These are phyloP conservation scores for Agrilus cyanescens DNA, from an alignment of 2,888 invertebrate species.

Conservation along the genomic window DNA sequence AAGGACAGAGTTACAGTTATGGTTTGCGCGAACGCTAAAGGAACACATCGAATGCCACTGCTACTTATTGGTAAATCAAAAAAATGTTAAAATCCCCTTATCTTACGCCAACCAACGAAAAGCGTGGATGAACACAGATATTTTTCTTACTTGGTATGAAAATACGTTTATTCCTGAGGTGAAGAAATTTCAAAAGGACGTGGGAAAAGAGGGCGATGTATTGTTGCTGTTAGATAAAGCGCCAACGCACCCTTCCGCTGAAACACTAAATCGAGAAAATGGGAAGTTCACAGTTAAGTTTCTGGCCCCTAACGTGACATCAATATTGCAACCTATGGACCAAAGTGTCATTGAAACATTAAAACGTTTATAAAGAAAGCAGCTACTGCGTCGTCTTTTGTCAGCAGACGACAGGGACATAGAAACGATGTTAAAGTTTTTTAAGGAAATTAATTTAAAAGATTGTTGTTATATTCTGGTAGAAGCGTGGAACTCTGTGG, in stretches of 20 bases:
- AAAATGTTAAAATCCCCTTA: conserved; percentile 15
- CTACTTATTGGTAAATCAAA: conserved; percentile 21
- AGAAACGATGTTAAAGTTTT: conserved; percentile 9
- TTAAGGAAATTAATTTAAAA: no score
- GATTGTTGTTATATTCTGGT: conserved; percentile 15
- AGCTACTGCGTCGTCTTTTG: conserved; percentile 12
- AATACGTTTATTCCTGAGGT: conserved; percentile 14
- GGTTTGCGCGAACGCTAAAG: conserved; percentile 20
- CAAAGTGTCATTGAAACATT: conserved; percentile 14
- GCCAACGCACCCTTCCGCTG: not conserved
- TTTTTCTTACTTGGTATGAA: conserved; percentile 19
- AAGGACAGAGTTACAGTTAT: conserved; percentile 20
- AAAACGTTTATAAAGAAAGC: conserved; percentile 17
- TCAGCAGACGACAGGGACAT: conserved; percentile 10
- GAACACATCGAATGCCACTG: conserved; percentile 18
- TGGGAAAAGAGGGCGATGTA: conserved; percentile 3
- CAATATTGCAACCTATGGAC: conserved; percentile 20
- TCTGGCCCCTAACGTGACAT: conserved; percentile 12
- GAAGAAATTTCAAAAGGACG: conserved; percentile 6
- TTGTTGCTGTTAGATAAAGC: conserved; percentile 3
- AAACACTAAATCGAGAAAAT: conserved; percentile 3
- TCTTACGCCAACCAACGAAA: conserved; percentile 13
- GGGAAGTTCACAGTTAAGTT: conserved; percentile 4
- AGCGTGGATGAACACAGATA: conserved; percentile 18
- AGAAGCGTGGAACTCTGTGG: conserved; percentile 15